Evolutionary conservation across 2,113 vertebrate genomes (phyloP).

Genomic region (Peromyscus polionotus): DNA sequence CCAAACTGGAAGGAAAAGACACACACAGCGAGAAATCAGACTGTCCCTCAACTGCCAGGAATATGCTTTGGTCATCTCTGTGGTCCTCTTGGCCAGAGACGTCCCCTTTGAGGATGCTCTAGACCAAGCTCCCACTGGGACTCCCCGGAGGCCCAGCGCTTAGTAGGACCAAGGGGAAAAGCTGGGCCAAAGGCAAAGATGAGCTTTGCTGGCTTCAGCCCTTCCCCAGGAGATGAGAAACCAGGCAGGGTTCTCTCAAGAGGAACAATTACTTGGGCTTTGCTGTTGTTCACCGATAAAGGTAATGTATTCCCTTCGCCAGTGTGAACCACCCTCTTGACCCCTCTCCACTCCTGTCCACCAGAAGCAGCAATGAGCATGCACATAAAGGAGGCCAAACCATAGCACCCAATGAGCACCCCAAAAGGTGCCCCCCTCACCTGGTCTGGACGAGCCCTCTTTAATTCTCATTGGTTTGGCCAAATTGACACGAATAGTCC

Average conservation of each 20-base stretch:
- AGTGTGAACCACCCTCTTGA: background rate
- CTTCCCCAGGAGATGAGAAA: background rate
- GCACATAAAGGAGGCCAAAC: background rate
- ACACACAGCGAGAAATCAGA: constrained; percentile 6
- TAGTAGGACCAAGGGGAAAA: background rate
- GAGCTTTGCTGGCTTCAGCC: background rate
- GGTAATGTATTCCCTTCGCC: fast-evolving
- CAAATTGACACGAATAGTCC: constrained; percentile 96
- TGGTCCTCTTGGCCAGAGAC: background rate
- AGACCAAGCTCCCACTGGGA: background rate
- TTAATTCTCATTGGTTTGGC: constrained; percentile 99
- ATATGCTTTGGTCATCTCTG: background rate
- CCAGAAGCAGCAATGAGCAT: background rate
- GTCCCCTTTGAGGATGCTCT: background rate
- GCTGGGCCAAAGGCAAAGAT: background rate
- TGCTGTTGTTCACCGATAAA: background rate
- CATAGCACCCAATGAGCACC: background rate
- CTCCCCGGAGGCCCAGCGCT: background rate
- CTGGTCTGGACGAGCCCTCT: constrained; percentile 97
- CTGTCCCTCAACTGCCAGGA: background rate
- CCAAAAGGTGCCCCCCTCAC: constrained; percentile 81
- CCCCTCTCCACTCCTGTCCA: background rate
- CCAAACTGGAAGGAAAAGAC: constrained; percentile 91
- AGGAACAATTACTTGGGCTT: background rate
- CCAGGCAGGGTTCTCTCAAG: background rate